Base-by-base conservation (phyloP, 2,888 invertebrate species). In the Gymnosoma rotundatum region DNA sequence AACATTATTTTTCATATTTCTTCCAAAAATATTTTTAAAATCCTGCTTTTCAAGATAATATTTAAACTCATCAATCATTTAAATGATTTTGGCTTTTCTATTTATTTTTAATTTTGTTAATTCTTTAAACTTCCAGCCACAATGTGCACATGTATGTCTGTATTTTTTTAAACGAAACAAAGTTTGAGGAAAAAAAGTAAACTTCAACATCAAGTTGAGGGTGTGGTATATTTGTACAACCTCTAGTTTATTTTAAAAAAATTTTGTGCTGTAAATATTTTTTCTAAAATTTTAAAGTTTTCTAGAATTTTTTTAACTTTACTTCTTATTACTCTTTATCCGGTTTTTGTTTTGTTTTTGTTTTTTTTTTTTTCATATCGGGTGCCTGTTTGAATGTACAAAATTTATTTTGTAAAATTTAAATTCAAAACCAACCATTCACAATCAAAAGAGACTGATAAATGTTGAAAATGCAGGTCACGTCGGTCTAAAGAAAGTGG, bases 401-500 rank as follows among this genome's bases (percentile, higher is more conserved):
- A 20, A 66, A 45, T 78, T 38, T 76, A 52, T 70, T 58, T 50
- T 64, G 52, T n/a, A 70, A 78, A 81, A 84, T 84, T 84, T 78
- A 81, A 84, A 84, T 84, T 84, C 81, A 78, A 61, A 81, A 70
- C 78, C 84, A 84, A 74, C 73, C 84, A 84, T 78, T 75, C 78
- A 56, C 81, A 78, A 60, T 78, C 80, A 69, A 67, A 73, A 66
- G 81, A 78, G 78, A 81, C 84, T 84, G 81, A 84, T 84, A 84
- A 84, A 84, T 81, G 78, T 84, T 81, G 54, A 56, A 78, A 69
- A 87, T 87, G 81, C 86, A 74, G 83, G 85, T 87, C 86, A 87
- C 86, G 86, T 86, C 80, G 61, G 61, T 76, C 84, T 64, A 84
- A 86, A 78, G 83, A 85, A 85, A 86, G 85, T 87, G 80, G 83